Percentiles rank a stretch among this genome's conserved stretches.
phyloP scores from a whole-genome alignment of 1,140 invertebrate species.

The Brachionus plicatilis region DNA sequence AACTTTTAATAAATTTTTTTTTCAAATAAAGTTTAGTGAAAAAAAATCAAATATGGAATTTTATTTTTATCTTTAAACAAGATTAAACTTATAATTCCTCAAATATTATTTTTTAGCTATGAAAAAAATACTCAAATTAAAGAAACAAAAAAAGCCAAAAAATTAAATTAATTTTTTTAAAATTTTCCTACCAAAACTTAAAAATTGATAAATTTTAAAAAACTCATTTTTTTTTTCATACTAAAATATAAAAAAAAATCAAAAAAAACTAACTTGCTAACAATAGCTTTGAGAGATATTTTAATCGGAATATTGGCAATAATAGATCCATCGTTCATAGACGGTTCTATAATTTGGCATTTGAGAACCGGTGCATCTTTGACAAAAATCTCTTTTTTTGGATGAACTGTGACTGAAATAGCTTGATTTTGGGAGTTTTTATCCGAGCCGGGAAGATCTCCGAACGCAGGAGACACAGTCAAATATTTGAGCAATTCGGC shows the following conservation, averaged over 20 bases:
- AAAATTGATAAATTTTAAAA: no score
- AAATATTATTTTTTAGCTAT: no score
- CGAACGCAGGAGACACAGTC: background rate
- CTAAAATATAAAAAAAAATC: background rate
- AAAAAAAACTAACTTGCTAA: conserved; percentile 51
- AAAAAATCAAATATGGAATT: no score
- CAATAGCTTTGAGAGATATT: conserved; percentile 52
- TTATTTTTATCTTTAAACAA: no score
- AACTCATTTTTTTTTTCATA: background rate
- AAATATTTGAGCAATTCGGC: conserved; percentile 18
- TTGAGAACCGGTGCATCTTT: conserved; percentile 43
- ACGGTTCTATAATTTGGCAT: conserved; percentile 55
- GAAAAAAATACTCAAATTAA: no score
- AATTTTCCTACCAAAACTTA: no score
- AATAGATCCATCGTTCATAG: conserved; percentile 48
- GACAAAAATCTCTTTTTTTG: conserved; percentile 13
- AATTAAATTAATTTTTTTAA: no score
- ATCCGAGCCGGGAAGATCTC: background rate
- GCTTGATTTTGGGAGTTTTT: conserved; percentile 23
- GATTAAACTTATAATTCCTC: no score
- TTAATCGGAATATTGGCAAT: conserved; percentile 56
- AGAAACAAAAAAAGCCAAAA: no score
- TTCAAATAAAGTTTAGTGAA: no score
- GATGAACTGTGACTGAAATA: background rate
- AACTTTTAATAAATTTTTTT: no score